Evolutionary conservation across 2,888 invertebrate species (phyloP).

Genomic region (Dolichomitus sp.): DNA sequence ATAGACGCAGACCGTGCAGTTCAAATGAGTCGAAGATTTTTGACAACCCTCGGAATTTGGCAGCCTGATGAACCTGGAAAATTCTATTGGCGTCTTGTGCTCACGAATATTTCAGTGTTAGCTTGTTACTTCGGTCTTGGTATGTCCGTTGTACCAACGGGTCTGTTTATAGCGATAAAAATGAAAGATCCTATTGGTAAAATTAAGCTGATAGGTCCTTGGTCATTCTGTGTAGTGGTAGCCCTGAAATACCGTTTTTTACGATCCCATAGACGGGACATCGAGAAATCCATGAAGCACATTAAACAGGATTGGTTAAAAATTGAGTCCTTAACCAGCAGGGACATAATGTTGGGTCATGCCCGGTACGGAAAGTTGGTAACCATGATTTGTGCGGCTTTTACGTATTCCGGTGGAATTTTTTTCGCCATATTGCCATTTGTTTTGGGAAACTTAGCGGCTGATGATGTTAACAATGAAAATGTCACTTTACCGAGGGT

Average conservation of each 20-base stretch:
- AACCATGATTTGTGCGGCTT: constrained; percentile 63
- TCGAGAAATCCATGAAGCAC: constrained; percentile 69
- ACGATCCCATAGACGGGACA: constrained; percentile 37
- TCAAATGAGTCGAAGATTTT: constrained; percentile 53
- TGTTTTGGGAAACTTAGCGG: constrained; percentile 26
- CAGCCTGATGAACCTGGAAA: constrained; percentile 18
- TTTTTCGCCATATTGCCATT: constrained; percentile 58
- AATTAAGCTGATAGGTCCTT: constrained; percentile 73
- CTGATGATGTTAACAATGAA: constrained; percentile 30
- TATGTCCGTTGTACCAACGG: constrained; percentile 27
- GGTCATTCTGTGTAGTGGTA: constrained; percentile 72
- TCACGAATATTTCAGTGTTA: constrained; percentile 2
- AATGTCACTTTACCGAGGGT: constrained; percentile 68
- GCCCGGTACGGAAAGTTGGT: constrained; percentile 72
- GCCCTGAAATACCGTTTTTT: constrained; percentile 67
- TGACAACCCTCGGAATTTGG: constrained; percentile 65
- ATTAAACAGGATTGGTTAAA: constrained; percentile 73
- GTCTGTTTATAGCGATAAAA: constrained; percentile 8
- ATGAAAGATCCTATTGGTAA: constrained; percentile 2
- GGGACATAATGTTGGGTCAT: constrained; percentile 69
- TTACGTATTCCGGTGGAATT: constrained; percentile 70
- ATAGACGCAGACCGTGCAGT: constrained; percentile 53
- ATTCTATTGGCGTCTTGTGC: constrained; percentile 7
- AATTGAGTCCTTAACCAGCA: constrained; percentile 25
- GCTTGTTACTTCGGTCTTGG: constrained; percentile 37